Conservation (phyloP, 1,140 invertebrate species). For the Philopotamus ludificatus region DNA sequence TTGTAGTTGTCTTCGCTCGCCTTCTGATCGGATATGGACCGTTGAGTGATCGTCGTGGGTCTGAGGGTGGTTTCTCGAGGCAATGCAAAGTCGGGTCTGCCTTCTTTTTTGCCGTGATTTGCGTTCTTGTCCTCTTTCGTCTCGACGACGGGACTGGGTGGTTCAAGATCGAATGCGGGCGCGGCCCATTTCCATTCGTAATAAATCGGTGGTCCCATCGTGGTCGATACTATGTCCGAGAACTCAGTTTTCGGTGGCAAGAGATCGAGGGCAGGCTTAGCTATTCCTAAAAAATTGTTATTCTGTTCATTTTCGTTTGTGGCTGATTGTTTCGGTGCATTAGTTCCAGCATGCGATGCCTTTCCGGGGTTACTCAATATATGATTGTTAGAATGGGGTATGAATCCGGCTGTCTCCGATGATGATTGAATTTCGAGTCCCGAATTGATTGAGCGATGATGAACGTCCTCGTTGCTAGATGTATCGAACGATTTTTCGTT, state of each 20-base stretch:
- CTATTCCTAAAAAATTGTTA: slow-evolving; percentile 43
- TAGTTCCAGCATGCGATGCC: slow-evolving; percentile 12
- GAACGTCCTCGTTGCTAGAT: neutral
- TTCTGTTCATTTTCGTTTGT: slow-evolving; percentile 46
- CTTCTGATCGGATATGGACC: slow-evolving; percentile 21
- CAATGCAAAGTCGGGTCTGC: slow-evolving; percentile 40
- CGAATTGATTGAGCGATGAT: neutral
- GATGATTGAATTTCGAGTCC: slow-evolving; percentile 38
- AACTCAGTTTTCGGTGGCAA: slow-evolving; percentile 49
- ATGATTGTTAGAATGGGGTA: slow-evolving; percentile 24
- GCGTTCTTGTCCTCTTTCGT: slow-evolving; percentile 24
- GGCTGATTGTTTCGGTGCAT: slow-evolving; percentile 43
- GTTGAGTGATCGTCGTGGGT: slow-evolving; percentile 14
- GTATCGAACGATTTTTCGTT: neutral
- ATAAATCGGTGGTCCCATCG: slow-evolving; percentile 61
- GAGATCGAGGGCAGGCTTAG: slow-evolving; percentile 44
- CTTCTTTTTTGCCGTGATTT: slow-evolving; percentile 43
- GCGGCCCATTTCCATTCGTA: slow-evolving; percentile 65
- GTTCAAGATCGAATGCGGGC: slow-evolving; percentile 58
- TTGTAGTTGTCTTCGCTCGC: slow-evolving; percentile 44
- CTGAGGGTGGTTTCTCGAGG: slow-evolving; percentile 26
- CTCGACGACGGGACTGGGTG: slow-evolving; percentile 44
- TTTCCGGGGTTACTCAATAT: slow-evolving; percentile 12
- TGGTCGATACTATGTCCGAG: slow-evolving; percentile 50
- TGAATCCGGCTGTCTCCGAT: slow-evolving; percentile 38